Base-by-base conservation (phyloP, 2,888 invertebrate species). In the Tiphia femorata region DNA sequence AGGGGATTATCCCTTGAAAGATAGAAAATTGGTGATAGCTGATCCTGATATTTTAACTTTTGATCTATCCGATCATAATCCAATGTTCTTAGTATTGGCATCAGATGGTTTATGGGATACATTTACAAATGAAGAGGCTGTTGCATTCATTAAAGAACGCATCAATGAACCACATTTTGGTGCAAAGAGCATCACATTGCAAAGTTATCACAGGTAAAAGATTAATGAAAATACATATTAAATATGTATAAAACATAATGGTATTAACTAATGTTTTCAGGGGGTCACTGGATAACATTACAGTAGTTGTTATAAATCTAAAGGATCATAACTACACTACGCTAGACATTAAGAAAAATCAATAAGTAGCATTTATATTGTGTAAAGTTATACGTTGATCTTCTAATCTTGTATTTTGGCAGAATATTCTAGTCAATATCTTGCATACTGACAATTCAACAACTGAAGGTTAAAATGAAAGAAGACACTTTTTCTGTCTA, bases 101-200 rank as follows among this genome's bases (percentile, higher is more conserved):
- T 94, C 96, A 0, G 98, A 98, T 86, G 98, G 98, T 1, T 87
- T 98, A 25, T 98, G 97, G 97, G 98, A 98, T 82, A 96, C 95
- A 16, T 96, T 97, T 82, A 88, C 92, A 37, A 97, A 97, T 84
- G 96, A 97, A 81, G 97, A 97, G 84, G 97, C 97, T 20, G 91
- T 96, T 10, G 91, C 90, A 70, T 97, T 92, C 82, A 91, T 97
- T 49, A 93, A 92, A 84, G 93, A 95, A 74, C 88, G 93, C 70
- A 86, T 96, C 35, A 88, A 92, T 76, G 96, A 96, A 84, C 89
- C 93, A 3, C 92, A 94, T 81, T 94, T 88, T 85, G 97, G 96
- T 61, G 97, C 97, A 49, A 96, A 95, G 84, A 94, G 94, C 79
- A 87, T 98, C 69, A 92, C 95, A 17, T 86, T 95, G 67, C 94